Evolutionary conservation across 2,888 invertebrate genomes (phyloP).

Genomic region (Koerneria pararmatus): DNA sequence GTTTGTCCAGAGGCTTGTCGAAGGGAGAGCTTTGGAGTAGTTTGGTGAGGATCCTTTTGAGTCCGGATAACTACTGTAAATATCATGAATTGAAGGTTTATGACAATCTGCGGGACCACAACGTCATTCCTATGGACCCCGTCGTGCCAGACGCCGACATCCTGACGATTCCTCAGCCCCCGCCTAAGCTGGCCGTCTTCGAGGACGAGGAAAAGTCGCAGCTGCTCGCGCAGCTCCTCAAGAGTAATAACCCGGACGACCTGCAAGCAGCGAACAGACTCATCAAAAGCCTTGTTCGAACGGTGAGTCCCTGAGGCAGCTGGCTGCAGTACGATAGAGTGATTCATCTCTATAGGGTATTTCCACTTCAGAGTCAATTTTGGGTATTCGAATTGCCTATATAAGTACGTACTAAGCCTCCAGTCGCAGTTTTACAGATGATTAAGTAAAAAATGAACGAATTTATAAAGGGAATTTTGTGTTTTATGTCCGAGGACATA

Average conservation of each 20-base stretch:
- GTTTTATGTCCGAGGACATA: too few relatives aligned
- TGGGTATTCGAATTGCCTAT: too few relatives aligned
- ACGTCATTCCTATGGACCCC: slow-evolving; percentile 71
- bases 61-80: too few relatives aligned
- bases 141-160: slow-evolving; percentile 38
- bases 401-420: too few relatives aligned
- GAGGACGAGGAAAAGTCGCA: slow-evolving; percentile 60
- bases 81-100: slow-evolving; percentile 80
- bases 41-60: too few relatives aligned
- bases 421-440: too few relatives aligned
- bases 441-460: too few relatives aligned
- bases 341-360: too few relatives aligned
- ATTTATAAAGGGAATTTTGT: too few relatives aligned
- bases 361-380: too few relatives aligned
- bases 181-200: slow-evolving; percentile 21
- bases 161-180: slow-evolving; percentile 27
- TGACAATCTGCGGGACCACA: slow-evolving; percentile 86
- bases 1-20: too few relatives aligned
- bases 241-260: slow-evolving; percentile 90
- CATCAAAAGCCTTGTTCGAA: slow-evolving; percentile 89
- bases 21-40: too few relatives aligned
- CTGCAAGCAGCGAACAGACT: slow-evolving; percentile 89
- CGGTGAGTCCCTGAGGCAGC: slow-evolving; percentile 64
- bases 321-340: slow-evolving; percentile 8
- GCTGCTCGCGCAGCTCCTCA: slow-evolving; percentile 78